These are phyloP conservation scores for Eremophila alpestris DNA, from an alignment of 2,797 vertebrate genomes.

Conservation along the genomic window DNA sequence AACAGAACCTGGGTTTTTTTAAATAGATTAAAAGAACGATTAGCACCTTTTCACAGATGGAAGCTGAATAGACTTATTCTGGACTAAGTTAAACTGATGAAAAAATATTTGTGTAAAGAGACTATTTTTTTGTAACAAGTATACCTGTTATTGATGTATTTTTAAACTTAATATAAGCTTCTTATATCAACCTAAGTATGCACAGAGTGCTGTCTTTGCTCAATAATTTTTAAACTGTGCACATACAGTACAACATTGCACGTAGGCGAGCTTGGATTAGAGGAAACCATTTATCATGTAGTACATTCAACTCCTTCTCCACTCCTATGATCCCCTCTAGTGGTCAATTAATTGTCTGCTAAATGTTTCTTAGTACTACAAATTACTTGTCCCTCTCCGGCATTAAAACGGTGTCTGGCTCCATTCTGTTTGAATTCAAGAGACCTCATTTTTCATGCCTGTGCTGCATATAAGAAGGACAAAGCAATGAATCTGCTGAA, in stretches of 20 bases:
- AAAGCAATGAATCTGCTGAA: not conserved
- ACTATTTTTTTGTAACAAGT: not conserved
- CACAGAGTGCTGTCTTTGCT: not conserved
- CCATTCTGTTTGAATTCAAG: not conserved
- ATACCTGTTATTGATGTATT: not conserved
- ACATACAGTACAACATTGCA: not conserved
- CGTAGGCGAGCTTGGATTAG: not conserved
- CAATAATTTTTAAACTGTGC: not conserved
- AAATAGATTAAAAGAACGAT: not conserved
- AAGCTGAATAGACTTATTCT: not conserved
- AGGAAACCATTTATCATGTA: not conserved
- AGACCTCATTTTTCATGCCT: not conserved
- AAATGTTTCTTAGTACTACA: not conserved
- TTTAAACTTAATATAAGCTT: not conserved
- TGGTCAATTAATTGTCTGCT: not conserved
- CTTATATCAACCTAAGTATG: not conserved
- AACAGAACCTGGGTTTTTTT: not conserved
- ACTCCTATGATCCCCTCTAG: slow-evolving; percentile 53
- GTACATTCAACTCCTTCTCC: not conserved
- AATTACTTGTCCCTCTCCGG: not conserved
- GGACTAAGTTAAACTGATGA: not conserved
- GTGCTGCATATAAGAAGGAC: not conserved
- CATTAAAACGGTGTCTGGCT: not conserved
- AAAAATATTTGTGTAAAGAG: not conserved
- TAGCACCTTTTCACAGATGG: not conserved